A percentile compares a stretch with the other conserved stretches of the same genome.
Evolutionary conservation across 2,888 invertebrate species (phyloP).

Genomic region (Drosophila flavopinicola): DNA sequence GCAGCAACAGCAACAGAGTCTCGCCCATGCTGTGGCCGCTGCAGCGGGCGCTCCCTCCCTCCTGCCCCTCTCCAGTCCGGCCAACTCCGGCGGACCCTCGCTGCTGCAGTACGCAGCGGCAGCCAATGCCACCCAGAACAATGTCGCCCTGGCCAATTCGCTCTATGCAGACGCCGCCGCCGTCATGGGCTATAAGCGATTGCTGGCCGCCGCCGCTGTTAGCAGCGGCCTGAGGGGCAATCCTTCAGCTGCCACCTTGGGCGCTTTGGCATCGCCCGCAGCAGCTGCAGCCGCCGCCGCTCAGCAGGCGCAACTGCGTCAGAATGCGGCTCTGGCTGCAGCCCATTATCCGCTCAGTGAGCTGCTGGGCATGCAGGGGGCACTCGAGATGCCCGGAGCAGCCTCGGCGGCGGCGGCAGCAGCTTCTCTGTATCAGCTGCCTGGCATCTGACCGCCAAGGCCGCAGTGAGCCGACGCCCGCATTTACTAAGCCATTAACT

Average conservation of each 20-base stretch:
- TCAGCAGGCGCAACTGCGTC: conserved; percentile 78
- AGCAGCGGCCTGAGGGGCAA: conserved; percentile 79
- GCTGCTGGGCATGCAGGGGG: conserved; percentile 89
- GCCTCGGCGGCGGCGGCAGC: conserved; percentile 83
- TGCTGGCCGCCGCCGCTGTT: conserved; percentile 84
- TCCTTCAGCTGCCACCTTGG: conserved; percentile 57
- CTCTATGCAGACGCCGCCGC: conserved; percentile 85
- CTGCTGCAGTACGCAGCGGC: conserved; percentile 87
- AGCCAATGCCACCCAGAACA: conserved; percentile 85
- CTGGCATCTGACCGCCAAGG: conserved; percentile 88
- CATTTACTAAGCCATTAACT: conserved; percentile 13
- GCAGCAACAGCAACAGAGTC: conserved; percentile 77
- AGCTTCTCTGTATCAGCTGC: conserved; percentile 89
- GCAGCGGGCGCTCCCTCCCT: conserved; percentile 68
- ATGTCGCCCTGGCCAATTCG: conserved; percentile 82
- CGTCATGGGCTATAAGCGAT: conserved; percentile 83
- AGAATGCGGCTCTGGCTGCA: conserved; percentile 80
- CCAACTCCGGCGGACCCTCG: conserved; percentile 82
- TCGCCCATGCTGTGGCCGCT: conserved; percentile 69
- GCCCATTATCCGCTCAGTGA: conserved; percentile 89
- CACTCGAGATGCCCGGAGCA: conserved; percentile 86
- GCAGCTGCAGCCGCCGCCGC: conserved; percentile 79
- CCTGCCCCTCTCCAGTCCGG: conserved; percentile 59
- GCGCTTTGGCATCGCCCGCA: conserved; percentile 71
- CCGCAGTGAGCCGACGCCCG: conserved; percentile 62